These are phyloP conservation scores for Pyxicephalus adspersus DNA, from an alignment of 2,113 vertebrate species.

Conservation along the genomic window DNA sequence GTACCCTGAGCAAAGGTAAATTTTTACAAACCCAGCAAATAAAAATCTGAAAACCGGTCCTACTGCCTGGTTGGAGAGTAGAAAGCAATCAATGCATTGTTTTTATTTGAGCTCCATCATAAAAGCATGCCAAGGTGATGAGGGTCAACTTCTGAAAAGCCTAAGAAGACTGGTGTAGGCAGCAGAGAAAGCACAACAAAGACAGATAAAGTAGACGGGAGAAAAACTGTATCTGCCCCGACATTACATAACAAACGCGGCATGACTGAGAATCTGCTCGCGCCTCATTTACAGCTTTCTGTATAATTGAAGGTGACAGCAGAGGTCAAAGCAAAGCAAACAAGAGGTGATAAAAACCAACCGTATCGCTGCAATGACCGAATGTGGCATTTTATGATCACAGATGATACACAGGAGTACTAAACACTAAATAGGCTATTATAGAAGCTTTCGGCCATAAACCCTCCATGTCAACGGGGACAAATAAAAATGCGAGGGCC, in stretches of 20 bases:
- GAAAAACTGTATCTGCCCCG: slow-evolving; percentile 30
- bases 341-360: slow-evolving; percentile 29
- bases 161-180: not conserved
- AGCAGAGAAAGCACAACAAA: not conserved
- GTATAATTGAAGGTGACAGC: slow-evolving; percentile 51
- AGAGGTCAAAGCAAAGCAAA: slow-evolving; percentile 47
- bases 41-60: too few species aligned
- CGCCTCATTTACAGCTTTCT: slow-evolving; percentile 29
- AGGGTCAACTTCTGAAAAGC: not conserved
- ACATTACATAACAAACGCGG: slow-evolving; percentile 36
- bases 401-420: slow-evolving; percentile 41
- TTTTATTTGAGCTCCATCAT: too few species aligned
- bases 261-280: slow-evolving; percentile 3
- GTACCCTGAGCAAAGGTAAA: too few species aligned
- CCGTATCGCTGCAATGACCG: slow-evolving; percentile 16
- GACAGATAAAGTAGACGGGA: slow-evolving; percentile 3
- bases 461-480: slow-evolving; percentile 20
- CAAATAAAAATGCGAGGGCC: slow-evolving; percentile 30
- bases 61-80: too few species aligned
- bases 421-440: slow-evolving; percentile 43
- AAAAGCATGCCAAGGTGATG: not conserved
- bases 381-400: slow-evolving; percentile 41
- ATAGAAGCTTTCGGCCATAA: slow-evolving; percentile 31
- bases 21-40: too few species aligned
- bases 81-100: too few species aligned